phyloP scores from a whole-genome alignment of 2,113 vertebrate species.

The Micronisus gabar region DNA sequence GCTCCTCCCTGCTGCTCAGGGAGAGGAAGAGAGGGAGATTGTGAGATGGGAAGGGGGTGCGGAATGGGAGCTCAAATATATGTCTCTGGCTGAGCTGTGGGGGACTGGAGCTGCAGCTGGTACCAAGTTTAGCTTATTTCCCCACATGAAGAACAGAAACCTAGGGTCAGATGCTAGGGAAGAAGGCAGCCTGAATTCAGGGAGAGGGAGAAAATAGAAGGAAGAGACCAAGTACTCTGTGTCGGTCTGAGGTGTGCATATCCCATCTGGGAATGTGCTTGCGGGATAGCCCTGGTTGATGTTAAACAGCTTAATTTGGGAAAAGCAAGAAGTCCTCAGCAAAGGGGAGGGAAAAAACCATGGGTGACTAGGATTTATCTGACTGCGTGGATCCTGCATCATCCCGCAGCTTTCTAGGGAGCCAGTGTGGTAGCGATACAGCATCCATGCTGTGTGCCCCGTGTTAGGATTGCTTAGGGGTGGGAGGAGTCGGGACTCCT shows the following conservation, averaged over 20 bases:
- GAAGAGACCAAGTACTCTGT: neutral
- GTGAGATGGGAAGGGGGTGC: rapidly evolving
- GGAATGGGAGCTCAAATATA: neutral
- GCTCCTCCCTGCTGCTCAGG: neutral
- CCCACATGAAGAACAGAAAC: neutral
- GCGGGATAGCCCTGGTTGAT: neutral
- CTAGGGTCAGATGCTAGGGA: neutral
- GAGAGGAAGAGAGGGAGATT: neutral
- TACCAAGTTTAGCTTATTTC: neutral
- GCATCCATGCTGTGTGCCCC: neutral
- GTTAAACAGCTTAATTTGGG: neutral
- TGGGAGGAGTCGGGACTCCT: neutral
- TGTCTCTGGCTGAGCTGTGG: neutral
- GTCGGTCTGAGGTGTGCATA: neutral
- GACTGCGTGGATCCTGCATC: neutral
- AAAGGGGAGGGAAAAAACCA: neutral
- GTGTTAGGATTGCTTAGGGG: neutral
- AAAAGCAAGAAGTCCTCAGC: neutral
- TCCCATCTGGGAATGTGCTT: neutral
- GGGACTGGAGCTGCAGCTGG: neutral
- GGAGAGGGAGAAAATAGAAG: neutral
- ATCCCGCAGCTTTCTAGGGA: neutral
- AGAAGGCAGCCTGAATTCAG: neutral
- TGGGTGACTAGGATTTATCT: neutral
- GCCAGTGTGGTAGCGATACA: neutral